These are phyloP conservation scores for Blastomussa wellsi DNA, from an alignment of 92 coral and sea anemone genomes.

Conservation along the genomic window DNA sequence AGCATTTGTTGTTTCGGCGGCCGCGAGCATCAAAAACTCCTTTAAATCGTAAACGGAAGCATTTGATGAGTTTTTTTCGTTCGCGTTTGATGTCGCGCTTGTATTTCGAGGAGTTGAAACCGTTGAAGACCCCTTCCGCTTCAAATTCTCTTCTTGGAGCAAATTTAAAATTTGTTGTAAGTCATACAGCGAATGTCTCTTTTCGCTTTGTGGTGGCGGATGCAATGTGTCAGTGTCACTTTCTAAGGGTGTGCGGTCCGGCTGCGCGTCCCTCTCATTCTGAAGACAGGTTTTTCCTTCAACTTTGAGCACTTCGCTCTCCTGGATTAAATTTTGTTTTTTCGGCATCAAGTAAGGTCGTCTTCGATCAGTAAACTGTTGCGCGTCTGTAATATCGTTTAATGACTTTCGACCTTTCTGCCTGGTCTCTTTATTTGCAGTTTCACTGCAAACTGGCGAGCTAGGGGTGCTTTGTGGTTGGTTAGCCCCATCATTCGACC, in stretches of 20 bases:
- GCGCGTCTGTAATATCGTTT: constrained; percentile 33
- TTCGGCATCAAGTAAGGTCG: constrained; percentile 39
- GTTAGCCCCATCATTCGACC: neutral
- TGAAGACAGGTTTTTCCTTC: constrained; percentile 72
- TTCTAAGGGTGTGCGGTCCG: neutral
- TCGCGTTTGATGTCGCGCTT: constrained; percentile 1
- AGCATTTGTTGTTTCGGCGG: constrained; percentile 22
- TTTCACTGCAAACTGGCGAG: constrained; percentile 58
- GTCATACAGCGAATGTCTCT: constrained; percentile 71
- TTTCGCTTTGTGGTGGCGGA: constrained; percentile 25
- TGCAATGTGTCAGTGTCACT: neutral
- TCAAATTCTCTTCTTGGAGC: constrained; percentile 57
- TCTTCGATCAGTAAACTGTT: constrained; percentile 38
- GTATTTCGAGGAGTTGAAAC: neutral
- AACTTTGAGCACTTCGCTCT: constrained; percentile 39
- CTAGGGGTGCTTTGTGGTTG: constrained; percentile 58
- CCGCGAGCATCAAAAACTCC: constrained; percentile 58
- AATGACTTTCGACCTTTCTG: constrained; percentile 40
- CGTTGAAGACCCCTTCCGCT: constrained; percentile 14
- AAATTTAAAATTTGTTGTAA: constrained; percentile 69
- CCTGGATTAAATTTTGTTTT: constrained; percentile 47
- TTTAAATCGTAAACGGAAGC: constrained; percentile 74
- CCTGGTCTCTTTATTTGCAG: constrained; percentile 22
- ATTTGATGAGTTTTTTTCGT: constrained; percentile 22
- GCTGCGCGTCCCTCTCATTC: constrained; percentile 14